Conservation (phyloP, 37 sponge, comb jelly and placozoan genomes). For the Dysidea cf. avara region DNA sequence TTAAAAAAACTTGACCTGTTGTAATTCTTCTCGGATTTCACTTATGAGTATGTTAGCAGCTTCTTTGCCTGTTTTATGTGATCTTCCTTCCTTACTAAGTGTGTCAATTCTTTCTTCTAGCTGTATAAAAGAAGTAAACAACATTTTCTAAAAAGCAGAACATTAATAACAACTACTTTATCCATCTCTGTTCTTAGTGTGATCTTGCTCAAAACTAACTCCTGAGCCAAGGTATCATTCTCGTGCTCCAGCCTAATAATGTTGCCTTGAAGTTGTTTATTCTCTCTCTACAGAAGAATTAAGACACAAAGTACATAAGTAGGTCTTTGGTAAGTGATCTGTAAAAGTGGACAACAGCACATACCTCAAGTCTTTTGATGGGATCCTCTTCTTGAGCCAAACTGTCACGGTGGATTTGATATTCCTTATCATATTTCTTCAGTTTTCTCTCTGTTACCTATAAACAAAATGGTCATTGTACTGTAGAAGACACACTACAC, state of each 20-base stretch:
- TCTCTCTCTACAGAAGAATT: conserved; percentile 50
- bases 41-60: conserved; percentile 26
- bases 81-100: conserved; percentile 71
- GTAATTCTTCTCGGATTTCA: conserved; percentile 62
- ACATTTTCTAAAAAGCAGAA: too few relatives aligned
- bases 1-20: conserved; percentile 59
- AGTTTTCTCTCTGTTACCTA: conserved; percentile 65
- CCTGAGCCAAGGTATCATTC: conserved; percentile 87
- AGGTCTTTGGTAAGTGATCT: too few relatives aligned
- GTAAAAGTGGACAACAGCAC: too few relatives aligned
- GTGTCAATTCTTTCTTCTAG: conserved; percentile 83
- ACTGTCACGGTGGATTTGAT: conserved; percentile 56
- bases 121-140: conserved; percentile 50
- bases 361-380: conserved; percentile 55
- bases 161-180: too few relatives aligned
- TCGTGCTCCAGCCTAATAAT: conserved; percentile 81
- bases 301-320: too few relatives aligned
- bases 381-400: conserved; percentile 75
- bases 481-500: neutral
- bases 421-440: conserved; percentile 78
- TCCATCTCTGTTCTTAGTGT: conserved; percentile 89
- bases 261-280: conserved; percentile 64
- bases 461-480: neutral
- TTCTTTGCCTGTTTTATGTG: conserved; percentile 37
- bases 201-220: conserved; percentile 86